Evolutionary conservation across 2,797 vertebrate species (phyloP).

Genomic region (Vireo griseus): DNA sequence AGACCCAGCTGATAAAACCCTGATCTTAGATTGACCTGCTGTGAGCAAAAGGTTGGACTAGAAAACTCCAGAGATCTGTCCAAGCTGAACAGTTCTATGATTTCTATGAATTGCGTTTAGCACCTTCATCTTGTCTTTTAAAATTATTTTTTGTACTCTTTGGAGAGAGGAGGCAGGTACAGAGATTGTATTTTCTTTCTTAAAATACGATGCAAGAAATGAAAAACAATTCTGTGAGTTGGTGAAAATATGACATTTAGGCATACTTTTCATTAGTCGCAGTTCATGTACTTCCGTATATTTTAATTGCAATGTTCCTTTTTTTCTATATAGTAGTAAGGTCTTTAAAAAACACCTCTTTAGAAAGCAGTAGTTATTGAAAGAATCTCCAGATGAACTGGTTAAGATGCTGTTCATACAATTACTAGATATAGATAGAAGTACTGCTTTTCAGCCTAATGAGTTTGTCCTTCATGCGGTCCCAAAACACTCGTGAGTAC

Average conservation of each 20-base stretch:
- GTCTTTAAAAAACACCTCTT: background rate
- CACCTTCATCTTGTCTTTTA: background rate
- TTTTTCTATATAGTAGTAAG: background rate
- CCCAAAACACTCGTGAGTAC: background rate
- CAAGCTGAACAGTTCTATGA: background rate
- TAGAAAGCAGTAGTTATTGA: background rate
- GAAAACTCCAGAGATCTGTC: background rate
- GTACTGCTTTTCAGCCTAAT: background rate
- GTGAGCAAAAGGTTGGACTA: background rate
- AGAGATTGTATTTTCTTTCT: background rate
- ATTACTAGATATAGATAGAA: background rate
- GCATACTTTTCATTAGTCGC: background rate
- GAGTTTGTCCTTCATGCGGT: conserved; percentile 1
- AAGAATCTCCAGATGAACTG: background rate
- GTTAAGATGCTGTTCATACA: background rate
- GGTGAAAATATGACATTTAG: background rate
- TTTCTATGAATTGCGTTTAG: background rate
- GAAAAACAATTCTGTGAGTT: background rate
- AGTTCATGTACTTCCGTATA: background rate
- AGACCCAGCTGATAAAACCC: background rate
- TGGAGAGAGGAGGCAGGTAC: background rate
- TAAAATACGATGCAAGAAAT: background rate
- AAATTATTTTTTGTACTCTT: background rate
- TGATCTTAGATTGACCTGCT: background rate
- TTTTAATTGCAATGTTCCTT: background rate